A percentile compares a stretch with the other conserved stretches of the same genome.
phyloP scores from a whole-genome alignment of 1,140 invertebrate species.

The Cydia fagiglandana region DNA sequence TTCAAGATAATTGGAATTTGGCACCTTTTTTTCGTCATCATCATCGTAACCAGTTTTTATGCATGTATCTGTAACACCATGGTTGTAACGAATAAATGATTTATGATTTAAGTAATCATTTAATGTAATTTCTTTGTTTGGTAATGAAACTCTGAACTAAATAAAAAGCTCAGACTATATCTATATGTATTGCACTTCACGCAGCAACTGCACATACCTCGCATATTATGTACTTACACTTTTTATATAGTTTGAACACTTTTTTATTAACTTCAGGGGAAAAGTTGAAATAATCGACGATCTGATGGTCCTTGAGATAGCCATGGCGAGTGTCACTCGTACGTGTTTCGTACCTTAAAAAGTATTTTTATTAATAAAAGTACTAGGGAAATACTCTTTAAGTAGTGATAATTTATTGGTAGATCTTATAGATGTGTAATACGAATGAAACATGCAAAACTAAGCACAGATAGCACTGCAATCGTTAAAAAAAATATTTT shows the following conservation, averaged over 20 bases:
- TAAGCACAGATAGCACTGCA: too few species aligned
- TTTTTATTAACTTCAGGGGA: background rate
- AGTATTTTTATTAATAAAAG: background rate
- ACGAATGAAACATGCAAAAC: too few species aligned
- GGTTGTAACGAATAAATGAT: too few species aligned
- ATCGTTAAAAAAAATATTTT: too few species aligned
- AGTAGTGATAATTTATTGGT: too few species aligned
- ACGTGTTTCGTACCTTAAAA: background rate
- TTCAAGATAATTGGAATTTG: background rate
- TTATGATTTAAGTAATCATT: background rate
- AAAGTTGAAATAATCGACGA: background rate
- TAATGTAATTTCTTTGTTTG: background rate
- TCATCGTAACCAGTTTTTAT: background rate
- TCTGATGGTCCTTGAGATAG: conserved; percentile 6
- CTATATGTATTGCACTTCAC: too few species aligned
- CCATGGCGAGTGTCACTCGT: background rate
- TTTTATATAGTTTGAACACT: background rate
- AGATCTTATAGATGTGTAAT: too few species aligned
- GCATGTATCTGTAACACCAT: background rate
- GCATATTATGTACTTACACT: background rate
- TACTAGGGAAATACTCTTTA: too few species aligned
- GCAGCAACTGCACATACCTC: too few species aligned
- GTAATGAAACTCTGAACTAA: background rate
- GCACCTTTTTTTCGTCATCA: background rate
- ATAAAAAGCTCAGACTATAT: background rate